phyloP scores from a whole-genome alignment of 2,888 invertebrate species.

The Electrophaes corylata region DNA sequence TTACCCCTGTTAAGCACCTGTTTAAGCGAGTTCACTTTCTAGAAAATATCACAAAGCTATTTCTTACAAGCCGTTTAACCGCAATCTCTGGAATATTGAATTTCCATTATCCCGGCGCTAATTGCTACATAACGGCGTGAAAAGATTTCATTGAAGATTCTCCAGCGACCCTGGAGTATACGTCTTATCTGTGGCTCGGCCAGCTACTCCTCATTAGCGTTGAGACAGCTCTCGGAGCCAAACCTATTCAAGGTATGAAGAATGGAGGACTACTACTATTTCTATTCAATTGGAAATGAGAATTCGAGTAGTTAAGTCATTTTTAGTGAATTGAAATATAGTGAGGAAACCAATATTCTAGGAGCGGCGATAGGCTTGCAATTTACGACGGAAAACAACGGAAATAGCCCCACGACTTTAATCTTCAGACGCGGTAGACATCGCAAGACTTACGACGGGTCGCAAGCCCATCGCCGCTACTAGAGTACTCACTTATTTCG shows the following conservation, averaged over 20 bases:
- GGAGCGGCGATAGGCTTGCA: no score
- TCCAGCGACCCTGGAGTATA: background rate
- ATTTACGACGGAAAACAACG: no score
- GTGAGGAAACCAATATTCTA: background rate
- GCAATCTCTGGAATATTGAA: conserved; percentile 3
- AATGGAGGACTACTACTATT: background rate
- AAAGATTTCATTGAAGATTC: conserved; percentile 7
- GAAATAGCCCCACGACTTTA: no score
- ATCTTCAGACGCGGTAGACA: no score
- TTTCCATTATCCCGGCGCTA: conserved; percentile 11
- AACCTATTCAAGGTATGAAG: background rate
- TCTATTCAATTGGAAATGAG: background rate
- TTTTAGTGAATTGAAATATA: background rate
- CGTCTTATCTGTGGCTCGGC: conserved; percentile 1
- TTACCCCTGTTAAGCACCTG: no score
- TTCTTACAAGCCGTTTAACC: background rate
- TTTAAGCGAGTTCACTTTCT: no score
- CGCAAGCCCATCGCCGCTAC: no score
- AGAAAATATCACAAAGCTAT: background rate
- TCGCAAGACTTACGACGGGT: no score
- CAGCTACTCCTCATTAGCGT: conserved; percentile 3
- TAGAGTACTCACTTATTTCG: no score
- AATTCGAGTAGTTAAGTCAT: background rate
- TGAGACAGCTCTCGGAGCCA: background rate
- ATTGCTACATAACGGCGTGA: conserved; percentile 2